Percentiles rank a stretch among this genome's conserved stretches.
phyloP scores from a whole-genome alignment of 2,888 invertebrate genomes.

The Spilarctia lutea region DNA sequence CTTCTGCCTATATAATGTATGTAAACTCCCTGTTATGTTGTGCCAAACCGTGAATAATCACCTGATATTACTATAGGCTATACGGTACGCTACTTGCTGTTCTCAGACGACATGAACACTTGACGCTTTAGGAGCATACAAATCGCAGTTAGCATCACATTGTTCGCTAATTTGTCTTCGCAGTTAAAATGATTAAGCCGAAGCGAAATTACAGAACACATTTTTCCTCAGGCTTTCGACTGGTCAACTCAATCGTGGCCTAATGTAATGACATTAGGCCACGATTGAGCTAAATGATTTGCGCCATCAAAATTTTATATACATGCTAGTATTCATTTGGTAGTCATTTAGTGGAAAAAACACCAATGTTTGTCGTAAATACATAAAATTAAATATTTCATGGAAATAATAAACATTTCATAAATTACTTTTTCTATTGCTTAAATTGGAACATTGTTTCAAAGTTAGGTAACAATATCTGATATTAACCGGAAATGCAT shows the following conservation, averaged over 20 bases:
- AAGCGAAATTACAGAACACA: not conserved
- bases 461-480: not conserved
- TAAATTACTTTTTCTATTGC: too few species aligned
- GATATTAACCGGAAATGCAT: not conserved
- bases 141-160: not conserved
- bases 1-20: not conserved
- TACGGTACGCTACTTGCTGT: not conserved
- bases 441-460: not conserved
- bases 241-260: too few species aligned
- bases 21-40: not conserved
- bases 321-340: not conserved
- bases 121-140: not conserved
- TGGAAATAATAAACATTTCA: too few species aligned
- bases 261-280: too few species aligned
- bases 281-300: not conserved
- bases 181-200: not conserved
- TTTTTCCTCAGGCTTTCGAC: not conserved
- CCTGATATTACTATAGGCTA: not conserved
- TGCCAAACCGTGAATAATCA: not conserved
- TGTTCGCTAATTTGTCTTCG: not conserved
- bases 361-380: too few species aligned
- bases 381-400: too few species aligned
- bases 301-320: not conserved
- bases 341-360: too few species aligned
- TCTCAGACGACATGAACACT: not conserved